Percentiles rank a stretch among this genome's conserved stretches.
phyloP scores from a whole-genome alignment of 2,113 vertebrate species.

The Dipodomys spectabilis region DNA sequence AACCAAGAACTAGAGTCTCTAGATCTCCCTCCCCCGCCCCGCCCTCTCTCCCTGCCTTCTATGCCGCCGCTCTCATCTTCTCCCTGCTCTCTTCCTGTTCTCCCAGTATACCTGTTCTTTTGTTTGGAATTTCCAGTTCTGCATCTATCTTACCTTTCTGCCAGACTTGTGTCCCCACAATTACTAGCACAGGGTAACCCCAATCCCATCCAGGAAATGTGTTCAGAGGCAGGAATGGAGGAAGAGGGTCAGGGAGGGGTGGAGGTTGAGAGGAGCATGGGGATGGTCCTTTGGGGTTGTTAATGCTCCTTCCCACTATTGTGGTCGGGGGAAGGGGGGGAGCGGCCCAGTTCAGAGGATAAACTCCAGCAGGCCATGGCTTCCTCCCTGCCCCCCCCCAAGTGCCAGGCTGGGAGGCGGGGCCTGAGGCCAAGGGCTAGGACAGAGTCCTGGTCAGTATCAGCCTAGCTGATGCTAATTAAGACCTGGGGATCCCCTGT shows the following conservation, averaged over 20 bases:
- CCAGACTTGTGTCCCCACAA: not conserved
- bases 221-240: not conserved
- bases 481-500: conserved; percentile 47
- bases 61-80: no score
- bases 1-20: accelerated
- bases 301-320: not conserved
- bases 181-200: not conserved
- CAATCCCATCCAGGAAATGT: not conserved
- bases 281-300: not conserved
- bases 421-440: not conserved
- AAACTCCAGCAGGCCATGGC: not conserved
- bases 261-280: not conserved
- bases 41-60: no score
- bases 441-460: conserved; percentile 36
- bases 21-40: not conserved
- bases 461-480: conserved; percentile 58
- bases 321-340: not conserved
- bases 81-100: no score
- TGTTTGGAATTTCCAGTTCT: not conserved
- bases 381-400: not conserved
- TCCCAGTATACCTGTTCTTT: not conserved
- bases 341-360: no score
- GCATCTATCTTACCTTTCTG: not conserved
- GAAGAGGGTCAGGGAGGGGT: not conserved
- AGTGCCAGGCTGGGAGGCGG: not conserved